Evolutionary conservation across 2,797 vertebrate genomes (phyloP).

Genomic region (Molothrus aeneus): DNA sequence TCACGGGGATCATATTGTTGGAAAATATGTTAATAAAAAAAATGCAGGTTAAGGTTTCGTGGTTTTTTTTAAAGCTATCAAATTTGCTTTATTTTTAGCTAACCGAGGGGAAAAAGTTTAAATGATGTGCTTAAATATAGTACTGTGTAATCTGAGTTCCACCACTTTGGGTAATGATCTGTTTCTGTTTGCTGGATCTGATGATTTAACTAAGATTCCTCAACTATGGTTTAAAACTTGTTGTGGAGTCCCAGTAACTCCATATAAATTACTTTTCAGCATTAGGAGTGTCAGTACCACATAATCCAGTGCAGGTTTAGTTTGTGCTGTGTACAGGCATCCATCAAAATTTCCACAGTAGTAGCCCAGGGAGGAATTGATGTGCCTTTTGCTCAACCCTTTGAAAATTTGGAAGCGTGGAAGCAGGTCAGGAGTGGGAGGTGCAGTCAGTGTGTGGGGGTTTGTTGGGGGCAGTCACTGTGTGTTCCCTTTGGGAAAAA

Average conservation of each 20-base stretch:
- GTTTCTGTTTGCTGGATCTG: slow-evolving; percentile 39
- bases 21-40: slow-evolving; percentile 10
- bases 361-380: not conserved
- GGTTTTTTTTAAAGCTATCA: slow-evolving; percentile 6
- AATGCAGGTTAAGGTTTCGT: not conserved
- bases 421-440: not conserved
- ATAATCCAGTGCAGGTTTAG: not conserved
- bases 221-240: not conserved
- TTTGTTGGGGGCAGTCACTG: not conserved
- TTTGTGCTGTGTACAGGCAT: not conserved
- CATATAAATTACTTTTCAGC: not conserved
- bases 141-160: slow-evolving; percentile 42
- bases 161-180: slow-evolving; percentile 31
- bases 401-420: not conserved
- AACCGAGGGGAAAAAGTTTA: not conserved
- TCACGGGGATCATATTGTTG: not conserved
- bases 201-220: slow-evolving; percentile 7
- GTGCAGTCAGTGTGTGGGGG: not conserved
- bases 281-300: not conserved
- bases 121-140: slow-evolving; percentile 53
- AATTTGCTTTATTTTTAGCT: slow-evolving; percentile 65
- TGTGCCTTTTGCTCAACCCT: not conserved
- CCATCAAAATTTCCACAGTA: not conserved
- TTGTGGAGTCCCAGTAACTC: not conserved
- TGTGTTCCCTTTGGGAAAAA: not conserved